phyloP scores from a whole-genome alignment of 2,797 vertebrate species.

The Mus minutoides region DNA sequence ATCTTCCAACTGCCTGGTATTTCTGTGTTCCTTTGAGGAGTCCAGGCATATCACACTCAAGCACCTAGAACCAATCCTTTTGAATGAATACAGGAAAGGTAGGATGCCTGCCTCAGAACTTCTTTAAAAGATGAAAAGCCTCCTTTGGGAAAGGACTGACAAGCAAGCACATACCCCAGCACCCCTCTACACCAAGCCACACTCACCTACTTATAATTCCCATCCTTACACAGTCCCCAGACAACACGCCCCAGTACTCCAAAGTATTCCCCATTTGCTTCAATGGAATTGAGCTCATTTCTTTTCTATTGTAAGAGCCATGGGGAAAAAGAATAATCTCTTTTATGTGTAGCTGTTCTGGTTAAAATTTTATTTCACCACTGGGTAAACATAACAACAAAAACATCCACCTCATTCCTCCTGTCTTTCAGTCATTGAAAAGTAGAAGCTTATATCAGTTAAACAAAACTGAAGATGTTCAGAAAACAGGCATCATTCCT shows the following conservation, averaged over 20 bases:
- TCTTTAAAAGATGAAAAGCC: background rate
- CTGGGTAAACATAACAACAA: background rate
- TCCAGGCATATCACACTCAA: background rate
- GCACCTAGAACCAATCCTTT: background rate
- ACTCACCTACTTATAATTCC: background rate
- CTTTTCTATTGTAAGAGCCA: background rate
- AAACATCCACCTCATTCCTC: background rate
- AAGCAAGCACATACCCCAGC: background rate
- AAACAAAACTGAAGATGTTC: slow-evolving; percentile 6
- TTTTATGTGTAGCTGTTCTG: background rate
- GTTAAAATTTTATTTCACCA: background rate
- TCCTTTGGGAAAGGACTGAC: background rate
- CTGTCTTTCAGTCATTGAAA: background rate
- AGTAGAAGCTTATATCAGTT: background rate
- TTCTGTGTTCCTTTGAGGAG: background rate
- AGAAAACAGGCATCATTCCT: slow-evolving; percentile 1
- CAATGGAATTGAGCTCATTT: background rate
- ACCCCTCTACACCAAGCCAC: no score
- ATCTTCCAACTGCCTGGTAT: background rate
- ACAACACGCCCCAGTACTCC: background rate
- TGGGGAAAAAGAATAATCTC: background rate
- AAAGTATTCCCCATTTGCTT: background rate
- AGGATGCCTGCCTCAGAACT: background rate
- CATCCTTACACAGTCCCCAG: background rate
- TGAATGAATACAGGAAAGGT: background rate